These are phyloP conservation scores for Cataglyphis hispanica DNA, from an alignment of 1,140 invertebrate species.

Conservation along the genomic window DNA sequence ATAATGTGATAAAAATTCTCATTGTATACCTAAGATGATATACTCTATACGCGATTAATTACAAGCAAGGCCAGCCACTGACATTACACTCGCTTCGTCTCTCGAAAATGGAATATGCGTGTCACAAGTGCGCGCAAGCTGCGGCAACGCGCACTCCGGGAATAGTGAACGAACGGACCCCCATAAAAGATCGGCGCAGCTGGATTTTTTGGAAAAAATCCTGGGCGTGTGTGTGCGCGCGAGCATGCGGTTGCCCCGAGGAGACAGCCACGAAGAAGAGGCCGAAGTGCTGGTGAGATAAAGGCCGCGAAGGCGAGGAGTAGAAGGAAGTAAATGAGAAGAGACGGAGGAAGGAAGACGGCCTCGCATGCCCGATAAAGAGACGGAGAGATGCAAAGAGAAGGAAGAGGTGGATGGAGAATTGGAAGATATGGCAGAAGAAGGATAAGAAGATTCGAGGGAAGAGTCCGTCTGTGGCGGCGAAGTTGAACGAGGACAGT, in stretches of 20 bases:
- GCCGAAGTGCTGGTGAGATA: constrained; percentile 26
- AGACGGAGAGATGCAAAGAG: not conserved
- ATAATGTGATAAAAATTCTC: not conserved
- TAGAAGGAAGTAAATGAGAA: constrained; percentile 38
- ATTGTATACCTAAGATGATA: constrained; percentile 14
- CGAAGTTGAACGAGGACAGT: constrained; percentile 68
- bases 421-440: constrained; percentile 25
- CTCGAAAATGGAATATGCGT: constrained; percentile 58
- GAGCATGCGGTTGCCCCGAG: constrained; percentile 61
- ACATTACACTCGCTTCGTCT: not conserved
- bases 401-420: not conserved
- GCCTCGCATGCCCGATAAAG: constrained; percentile 24
- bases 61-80: constrained; percentile 49
- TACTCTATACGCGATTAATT: constrained; percentile 54
- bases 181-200: constrained; percentile 75
- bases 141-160: constrained; percentile 45
- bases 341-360: constrained; percentile 5
- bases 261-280: constrained; percentile 52
- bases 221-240: constrained; percentile 36
- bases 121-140: constrained; percentile 66
- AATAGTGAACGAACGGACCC: constrained; percentile 63
- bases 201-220: constrained; percentile 75
- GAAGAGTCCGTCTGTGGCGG: constrained; percentile 55
- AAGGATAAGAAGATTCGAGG: constrained; percentile 59
- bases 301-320: constrained; percentile 27